Base-by-base conservation (phyloP, 2,888 invertebrate species). In the Zaprionus lineosus region DNA sequence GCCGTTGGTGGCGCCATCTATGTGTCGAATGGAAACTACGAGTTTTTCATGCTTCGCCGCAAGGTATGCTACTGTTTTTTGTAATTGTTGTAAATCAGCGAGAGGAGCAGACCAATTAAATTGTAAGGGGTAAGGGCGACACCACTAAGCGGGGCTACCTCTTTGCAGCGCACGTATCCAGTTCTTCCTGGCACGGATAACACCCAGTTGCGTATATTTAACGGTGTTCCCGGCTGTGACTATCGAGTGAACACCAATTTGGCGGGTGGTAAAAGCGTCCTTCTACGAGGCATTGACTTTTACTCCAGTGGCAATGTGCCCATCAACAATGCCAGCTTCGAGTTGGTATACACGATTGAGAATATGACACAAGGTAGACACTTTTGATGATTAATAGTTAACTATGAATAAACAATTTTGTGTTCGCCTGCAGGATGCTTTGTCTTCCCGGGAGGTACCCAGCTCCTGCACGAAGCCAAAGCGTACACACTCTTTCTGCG, bases 181-280 rank as follows among this genome's bases (percentile, higher is more conserved):
- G 84, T 91, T 0, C 47, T 94, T 7, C 94, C 95, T 2, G 75
- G 90, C 0, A 73, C 86, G 2, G 94, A 93, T 0, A 83, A 91
- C 24, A 92, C 92, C 0, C 95, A 95, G 86, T 67, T 95, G 2
- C 91, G 95, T 65, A 89, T 95, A n/a, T 95, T 94, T 86, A 95
- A 95, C 73, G 93, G 93, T 6, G 90, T 91, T 19, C 77, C 82
- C 1, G 87, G 91, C 33, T 94, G 94, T 76, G 58, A 79, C 9
- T 88, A 86, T 21, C 63, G 57, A 6, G 53, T 89, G 6, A 58
- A 16, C 3, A 86, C 85, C 0, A 87, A 88, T 24, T 47, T 85
- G 14, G 55, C 67, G 0, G 50, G 48, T 0, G 51, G 67, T 1
- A 37, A 26, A 1, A 46, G 58, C 7, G 78, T 89, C 1, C 59